Evolutionary conservation across 2,797 vertebrate genomes (phyloP).

Genomic region (Tauraco hartlaubi): DNA sequence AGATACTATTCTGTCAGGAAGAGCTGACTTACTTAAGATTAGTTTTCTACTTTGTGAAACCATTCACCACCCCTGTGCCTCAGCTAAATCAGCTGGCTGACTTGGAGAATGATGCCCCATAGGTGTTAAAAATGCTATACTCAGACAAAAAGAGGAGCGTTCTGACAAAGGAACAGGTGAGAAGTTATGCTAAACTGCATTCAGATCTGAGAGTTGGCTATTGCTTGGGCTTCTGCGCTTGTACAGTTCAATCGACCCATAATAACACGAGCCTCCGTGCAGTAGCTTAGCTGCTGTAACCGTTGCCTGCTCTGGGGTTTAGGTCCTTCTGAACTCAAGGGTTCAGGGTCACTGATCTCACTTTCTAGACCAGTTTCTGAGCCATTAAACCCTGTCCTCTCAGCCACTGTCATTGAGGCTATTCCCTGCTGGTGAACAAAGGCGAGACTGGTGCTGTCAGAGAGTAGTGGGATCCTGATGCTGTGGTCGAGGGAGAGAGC

Average conservation of each 20-base stretch:
- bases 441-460: not conserved
- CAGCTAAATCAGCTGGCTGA: not conserved
- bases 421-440: not conserved
- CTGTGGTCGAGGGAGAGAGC: not conserved
- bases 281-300: not conserved
- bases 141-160: not conserved
- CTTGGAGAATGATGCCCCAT: not conserved
- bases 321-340: not conserved
- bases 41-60: not conserved
- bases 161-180: not conserved
- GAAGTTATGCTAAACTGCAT: not conserved
- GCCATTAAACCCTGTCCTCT: not conserved
- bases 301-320: not conserved
- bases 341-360: not conserved
- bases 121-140: not conserved
- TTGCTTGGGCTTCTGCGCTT: not conserved
- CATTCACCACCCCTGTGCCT: not conserved
- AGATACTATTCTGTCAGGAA: not conserved
- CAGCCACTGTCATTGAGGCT: not conserved
- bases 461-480: not conserved
- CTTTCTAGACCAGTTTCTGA: not conserved
- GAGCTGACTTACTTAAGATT: not conserved
- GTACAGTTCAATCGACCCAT: fast-evolving
- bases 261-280: not conserved
- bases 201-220: not conserved